Evolutionary conservation across 2,888 invertebrate species (phyloP).

Genomic region (Aromia moschata): DNA sequence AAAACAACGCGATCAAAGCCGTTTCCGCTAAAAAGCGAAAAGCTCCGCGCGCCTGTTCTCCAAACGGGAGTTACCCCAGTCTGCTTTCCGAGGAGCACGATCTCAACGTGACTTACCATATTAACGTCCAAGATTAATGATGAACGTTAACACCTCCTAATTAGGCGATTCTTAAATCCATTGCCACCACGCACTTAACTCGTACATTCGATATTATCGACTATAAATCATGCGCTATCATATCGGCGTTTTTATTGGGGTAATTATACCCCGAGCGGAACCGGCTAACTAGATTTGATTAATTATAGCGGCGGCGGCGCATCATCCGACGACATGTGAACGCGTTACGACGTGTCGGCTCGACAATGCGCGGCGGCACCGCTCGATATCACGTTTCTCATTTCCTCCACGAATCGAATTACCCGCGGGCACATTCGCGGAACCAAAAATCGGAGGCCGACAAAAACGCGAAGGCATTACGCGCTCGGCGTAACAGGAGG

Average conservation of each 20-base stretch:
- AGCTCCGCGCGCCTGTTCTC: too few species aligned
- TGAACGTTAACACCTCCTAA: constrained; percentile 15
- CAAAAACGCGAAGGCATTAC: neutral
- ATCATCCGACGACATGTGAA: constrained; percentile 17
- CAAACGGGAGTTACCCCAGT: too few species aligned
- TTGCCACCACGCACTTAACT: constrained; percentile 19
- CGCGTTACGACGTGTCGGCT: constrained; percentile 7
- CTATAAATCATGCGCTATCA: constrained; percentile 22
- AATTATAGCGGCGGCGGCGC: too few species aligned
- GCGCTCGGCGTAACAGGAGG: neutral
- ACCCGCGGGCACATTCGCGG: neutral
- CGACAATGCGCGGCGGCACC: constrained; percentile 1
- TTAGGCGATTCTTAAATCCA: constrained; percentile 19
- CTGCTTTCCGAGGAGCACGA: too few species aligned
- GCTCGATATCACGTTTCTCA: constrained; percentile 7
- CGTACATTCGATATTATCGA: constrained; percentile 12
- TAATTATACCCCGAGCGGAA: constrained; percentile 21
- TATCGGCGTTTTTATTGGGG: constrained; percentile 14
- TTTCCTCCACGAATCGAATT: constrained; percentile 4
- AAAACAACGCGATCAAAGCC: too few species aligned
- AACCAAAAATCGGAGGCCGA: neutral
- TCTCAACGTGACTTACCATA: too few species aligned
- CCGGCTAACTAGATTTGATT: constrained; percentile 22
- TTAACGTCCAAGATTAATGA: constrained; percentile 22
- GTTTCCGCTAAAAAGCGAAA: too few species aligned